Evolutionary conservation across 2,113 vertebrate species (phyloP).

Genomic region (Rhinopithecus roxellana): DNA sequence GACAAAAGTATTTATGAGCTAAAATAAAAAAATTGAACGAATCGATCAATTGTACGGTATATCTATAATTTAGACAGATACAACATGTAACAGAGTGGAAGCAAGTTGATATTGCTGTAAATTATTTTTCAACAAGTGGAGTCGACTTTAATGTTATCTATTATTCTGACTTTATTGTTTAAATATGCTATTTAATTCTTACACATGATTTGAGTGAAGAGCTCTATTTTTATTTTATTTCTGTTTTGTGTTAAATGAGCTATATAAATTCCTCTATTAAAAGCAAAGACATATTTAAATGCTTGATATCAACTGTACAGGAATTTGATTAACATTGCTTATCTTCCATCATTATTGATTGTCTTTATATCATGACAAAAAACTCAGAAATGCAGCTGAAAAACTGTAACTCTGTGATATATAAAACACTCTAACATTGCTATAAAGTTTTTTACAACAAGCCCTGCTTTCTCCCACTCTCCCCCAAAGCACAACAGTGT

Average conservation of each 20-base stretch:
- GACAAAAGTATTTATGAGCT: background rate
- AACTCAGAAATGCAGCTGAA: background rate
- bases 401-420: background rate
- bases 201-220: background rate
- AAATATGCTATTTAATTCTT: background rate
- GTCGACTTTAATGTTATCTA: background rate
- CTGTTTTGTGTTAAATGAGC: background rate
- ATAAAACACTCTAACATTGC: background rate
- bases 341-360: background rate
- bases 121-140: background rate
- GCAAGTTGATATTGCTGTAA: background rate
- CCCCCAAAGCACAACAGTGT: conserved; percentile 1
- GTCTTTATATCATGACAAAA: background rate
- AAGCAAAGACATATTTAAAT: conserved; percentile 24
- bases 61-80: background rate
- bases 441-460: conserved; percentile 32
- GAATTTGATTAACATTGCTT: background rate
- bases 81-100: background rate
- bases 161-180: background rate
- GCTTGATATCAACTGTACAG: background rate
- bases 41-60: background rate
- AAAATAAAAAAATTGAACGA: background rate
- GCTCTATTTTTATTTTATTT: background rate
- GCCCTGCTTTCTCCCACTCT: background rate
- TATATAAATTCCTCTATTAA: background rate